Conservation (phyloP, 1,140 invertebrate species). For the Neodiprion virginianus region DNA sequence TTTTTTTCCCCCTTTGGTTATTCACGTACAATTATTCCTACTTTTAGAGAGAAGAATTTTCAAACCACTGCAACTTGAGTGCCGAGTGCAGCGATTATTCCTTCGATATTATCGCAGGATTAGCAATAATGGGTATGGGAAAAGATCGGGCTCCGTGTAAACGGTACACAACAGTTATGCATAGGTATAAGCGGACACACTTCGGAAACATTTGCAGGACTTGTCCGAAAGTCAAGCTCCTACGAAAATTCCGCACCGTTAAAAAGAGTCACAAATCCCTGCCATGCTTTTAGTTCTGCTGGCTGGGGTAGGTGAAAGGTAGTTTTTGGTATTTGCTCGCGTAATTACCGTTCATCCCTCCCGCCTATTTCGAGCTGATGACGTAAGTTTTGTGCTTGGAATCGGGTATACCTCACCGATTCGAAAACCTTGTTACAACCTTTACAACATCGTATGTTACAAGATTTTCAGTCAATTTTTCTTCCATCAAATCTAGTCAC, state of each 20-base stretch:
- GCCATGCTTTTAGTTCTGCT: neutral
- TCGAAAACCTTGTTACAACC: too few relatives aligned
- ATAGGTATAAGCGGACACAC: too few relatives aligned
- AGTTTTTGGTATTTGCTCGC: neutral
- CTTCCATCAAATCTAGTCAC: too few relatives aligned
- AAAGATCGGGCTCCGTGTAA: too few relatives aligned
- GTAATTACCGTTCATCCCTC: neutral
- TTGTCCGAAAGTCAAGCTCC: neutral
- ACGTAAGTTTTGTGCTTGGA: too few relatives aligned
- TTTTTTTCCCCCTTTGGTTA: neutral
- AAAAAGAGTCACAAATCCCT: neutral
- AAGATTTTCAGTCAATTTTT: too few relatives aligned
- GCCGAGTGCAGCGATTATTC: slow-evolving; percentile 7
- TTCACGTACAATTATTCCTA: neutral
- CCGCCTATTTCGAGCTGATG: too few relatives aligned
- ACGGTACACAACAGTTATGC: too few relatives aligned
- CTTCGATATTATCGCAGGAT: slow-evolving; percentile 34
- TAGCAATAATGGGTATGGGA: too few relatives aligned
- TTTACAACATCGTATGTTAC: too few relatives aligned
- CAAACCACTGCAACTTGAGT: slow-evolving; percentile 21
- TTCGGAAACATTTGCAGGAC: too few relatives aligned
- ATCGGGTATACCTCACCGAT: too few relatives aligned
- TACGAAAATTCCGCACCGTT: neutral
- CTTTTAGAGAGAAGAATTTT: neutral
- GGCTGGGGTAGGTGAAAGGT: neutral